These are phyloP conservation scores for Epinotia brunnichana DNA, from an alignment of 2,888 invertebrate species.

Conservation along the genomic window DNA sequence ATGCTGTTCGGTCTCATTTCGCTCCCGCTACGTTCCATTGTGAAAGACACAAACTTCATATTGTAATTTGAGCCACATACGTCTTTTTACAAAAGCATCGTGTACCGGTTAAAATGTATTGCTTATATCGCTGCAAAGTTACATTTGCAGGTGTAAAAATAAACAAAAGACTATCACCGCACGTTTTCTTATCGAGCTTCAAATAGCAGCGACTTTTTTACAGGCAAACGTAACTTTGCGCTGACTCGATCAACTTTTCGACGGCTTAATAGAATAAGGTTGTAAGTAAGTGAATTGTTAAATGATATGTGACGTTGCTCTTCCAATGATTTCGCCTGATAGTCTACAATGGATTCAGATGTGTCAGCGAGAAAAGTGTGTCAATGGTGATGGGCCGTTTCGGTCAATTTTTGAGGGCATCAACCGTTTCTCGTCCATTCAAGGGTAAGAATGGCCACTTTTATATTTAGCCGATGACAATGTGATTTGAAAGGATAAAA, in stretches of 20 bases:
- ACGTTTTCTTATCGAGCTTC: background rate
- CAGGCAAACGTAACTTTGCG: slow-evolving; percentile 21
- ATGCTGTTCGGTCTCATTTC: slow-evolving; percentile 10
- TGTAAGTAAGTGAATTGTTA: background rate
- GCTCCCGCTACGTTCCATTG: background rate
- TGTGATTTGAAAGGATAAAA: background rate
- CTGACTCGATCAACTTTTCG: background rate
- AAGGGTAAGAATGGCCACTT: slow-evolving; percentile 3
- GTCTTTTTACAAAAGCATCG: background rate
- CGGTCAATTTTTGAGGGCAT: slow-evolving; percentile 6
- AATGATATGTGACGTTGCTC: background rate
- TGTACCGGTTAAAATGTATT: slow-evolving; percentile 13
- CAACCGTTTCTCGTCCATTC: background rate
- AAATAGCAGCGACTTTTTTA: background rate
- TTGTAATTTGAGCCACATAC: background rate
- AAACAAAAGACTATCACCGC: background rate
- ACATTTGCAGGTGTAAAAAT: background rate
- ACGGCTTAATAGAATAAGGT: background rate
- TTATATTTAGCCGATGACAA: background rate
- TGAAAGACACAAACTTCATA: background rate
- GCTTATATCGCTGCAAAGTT: slow-evolving; percentile 19
- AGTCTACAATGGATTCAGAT: slow-evolving; percentile 24
- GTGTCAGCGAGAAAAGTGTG: slow-evolving; percentile 29
- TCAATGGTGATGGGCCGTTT: slow-evolving; percentile 27
- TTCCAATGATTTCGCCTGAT: slow-evolving; percentile 12